A percentile compares a stretch with the other conserved stretches of the same genome.
Conservation (phyloP, 2,797 vertebrate genomes). For the Anabas testudineus region DNA sequence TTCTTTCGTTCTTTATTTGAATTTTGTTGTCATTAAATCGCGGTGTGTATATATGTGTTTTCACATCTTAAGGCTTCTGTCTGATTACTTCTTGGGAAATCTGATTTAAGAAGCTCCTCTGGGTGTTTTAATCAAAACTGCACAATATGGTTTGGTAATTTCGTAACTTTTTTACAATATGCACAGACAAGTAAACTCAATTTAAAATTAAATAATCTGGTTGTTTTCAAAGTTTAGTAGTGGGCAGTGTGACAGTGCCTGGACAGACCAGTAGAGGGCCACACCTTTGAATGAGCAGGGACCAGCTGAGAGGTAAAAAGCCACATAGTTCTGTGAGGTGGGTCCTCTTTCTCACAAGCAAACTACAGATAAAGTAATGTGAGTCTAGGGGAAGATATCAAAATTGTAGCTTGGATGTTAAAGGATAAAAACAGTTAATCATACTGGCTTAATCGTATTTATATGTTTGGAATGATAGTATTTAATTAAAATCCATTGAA, state of each 20-base stretch:
- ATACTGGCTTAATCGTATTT: not conserved
- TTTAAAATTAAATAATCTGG: not conserved
- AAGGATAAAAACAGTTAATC: not conserved
- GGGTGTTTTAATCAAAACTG: constrained; percentile 20
- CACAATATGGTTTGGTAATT: constrained; percentile 17
- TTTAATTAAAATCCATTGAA: not conserved
- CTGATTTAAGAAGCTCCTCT: constrained; percentile 10
- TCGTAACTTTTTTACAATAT: not conserved
- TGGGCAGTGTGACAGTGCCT: constrained; percentile 45
- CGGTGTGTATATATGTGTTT: not conserved
- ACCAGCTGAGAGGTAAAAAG: constrained; percentile 26
- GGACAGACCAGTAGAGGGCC: constrained; percentile 77
- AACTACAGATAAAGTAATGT: not conserved
- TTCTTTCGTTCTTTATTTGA: constrained; percentile 1
- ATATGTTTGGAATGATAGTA: not conserved
- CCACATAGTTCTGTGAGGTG: constrained; percentile 1
- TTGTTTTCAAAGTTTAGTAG: constrained; percentile 1
- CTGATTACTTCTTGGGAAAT: constrained; percentile 6
- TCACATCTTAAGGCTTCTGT: constrained; percentile 4
- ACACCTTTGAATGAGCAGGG: constrained; percentile 45
- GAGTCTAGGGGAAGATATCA: not conserved
- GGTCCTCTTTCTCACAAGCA: not conserved
- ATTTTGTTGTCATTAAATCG: constrained; percentile 25
- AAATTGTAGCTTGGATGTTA: not conserved
- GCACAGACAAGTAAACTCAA: constrained; percentile 1